Evolutionary conservation across 2,113 vertebrate species (phyloP), one percentile per base, ranked within the genome.

Genomic region (Edolisoma coerulescens): DNA sequence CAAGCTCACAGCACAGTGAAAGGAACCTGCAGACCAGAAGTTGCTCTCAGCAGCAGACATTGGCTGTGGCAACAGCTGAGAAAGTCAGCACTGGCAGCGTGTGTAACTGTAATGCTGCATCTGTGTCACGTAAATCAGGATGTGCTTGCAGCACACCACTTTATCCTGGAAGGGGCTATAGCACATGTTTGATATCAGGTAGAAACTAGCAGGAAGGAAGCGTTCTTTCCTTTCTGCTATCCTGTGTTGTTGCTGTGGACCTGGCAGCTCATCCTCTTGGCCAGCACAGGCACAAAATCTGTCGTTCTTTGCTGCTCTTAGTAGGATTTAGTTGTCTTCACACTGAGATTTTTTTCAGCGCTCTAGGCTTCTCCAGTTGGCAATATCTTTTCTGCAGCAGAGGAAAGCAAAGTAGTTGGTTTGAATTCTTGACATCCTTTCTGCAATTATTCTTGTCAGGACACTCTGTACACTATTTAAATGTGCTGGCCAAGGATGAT

Each of bases 71-170:
- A 80, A 32, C 5, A 44, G 37, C 21, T 74, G 69, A 11, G 33
- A 30, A 87, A 24, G 18, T 13, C 59, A 81, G 13, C 3, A 2
- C 27, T 80, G 39, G 19, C 18, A 86, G 42, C 1, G 1, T 6
- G 16, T 8, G 17, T 32, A 60, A 44, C 33, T 14, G 2, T 28
- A 61, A 44, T 45, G 20, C 12, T 70, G 9, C 44, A 74, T 50
- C 50, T 39, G 2, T 11, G 22, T 11, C 7, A 1, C 15, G 13
- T 50, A 64, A 54, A 50, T 10, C 3, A 1, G 16, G 28, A 44
- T 44, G 16, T 49, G 21, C 28, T 64, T 74, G 35, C 26, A 78
- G 84, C 41, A 42, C 10, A 50, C 11, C 1, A 2, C 27, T 77
- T 54, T 21, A 69, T 20, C 35, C 33, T 19, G 11, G 35, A 69